Evolutionary conservation across 2,113 vertebrate genomes (phyloP).

Genomic region (Lepisosteus osseus): DNA sequence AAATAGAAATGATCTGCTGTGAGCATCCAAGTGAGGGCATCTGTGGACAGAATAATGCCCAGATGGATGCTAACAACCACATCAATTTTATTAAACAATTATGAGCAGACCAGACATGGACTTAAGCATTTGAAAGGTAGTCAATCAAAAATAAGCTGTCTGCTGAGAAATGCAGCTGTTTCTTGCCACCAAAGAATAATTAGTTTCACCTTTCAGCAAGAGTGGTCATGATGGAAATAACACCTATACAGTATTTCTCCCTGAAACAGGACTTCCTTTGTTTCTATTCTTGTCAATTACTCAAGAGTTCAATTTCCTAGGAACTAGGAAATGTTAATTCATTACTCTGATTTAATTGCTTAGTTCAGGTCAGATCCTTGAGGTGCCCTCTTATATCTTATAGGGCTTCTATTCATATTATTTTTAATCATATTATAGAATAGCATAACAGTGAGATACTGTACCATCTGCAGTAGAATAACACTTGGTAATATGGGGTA

Average conservation of each 20-base stretch:
- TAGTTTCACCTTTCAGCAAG: conserved; percentile 61
- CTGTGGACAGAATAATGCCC: not conserved
- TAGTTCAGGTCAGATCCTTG: conserved; percentile 37
- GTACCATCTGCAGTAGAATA: no score
- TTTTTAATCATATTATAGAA: not conserved
- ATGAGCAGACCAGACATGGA: not conserved
- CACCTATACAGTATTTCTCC: conserved; percentile 49
- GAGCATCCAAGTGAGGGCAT: no score
- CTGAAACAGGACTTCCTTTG: conserved; percentile 39
- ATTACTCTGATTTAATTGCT: conserved; percentile 60
- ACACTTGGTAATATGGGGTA: no score
- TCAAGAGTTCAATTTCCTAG: conserved; percentile 54
- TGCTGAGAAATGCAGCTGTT: conserved; percentile 20
- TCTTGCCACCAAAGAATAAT: conserved; percentile 49
- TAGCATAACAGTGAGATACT: not conserved
- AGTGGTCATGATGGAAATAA: conserved; percentile 60
- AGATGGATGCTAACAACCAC: not conserved
- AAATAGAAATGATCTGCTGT: no score
- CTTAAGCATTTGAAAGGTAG: not conserved
- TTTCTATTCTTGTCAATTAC: conserved; percentile 40
- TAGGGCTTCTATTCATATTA: conserved; percentile 35
- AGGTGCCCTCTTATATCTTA: conserved; percentile 44
- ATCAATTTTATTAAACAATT: not conserved
- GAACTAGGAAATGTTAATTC: conserved; percentile 66
- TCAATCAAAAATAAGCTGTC: conserved; percentile 6